These are phyloP conservation scores for Macrophya annulata DNA, from an alignment of 2,888 invertebrate species.

Conservation along the genomic window DNA sequence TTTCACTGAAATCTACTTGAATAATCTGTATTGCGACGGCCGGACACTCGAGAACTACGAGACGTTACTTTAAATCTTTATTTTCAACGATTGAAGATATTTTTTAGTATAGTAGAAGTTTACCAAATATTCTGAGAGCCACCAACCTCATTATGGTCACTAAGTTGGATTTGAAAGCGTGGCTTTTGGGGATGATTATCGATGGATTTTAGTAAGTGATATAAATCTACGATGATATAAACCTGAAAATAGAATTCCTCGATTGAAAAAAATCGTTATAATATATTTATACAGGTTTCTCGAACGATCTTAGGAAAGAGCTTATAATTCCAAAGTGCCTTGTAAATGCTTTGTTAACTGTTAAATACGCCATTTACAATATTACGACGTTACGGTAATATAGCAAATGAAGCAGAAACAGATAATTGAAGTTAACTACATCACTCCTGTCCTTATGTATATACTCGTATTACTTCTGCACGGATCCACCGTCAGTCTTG, in stretches of 20 bases:
- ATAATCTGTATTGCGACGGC: neutral
- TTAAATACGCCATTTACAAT: slow-evolving; percentile 52
- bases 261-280: neutral
- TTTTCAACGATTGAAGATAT: neutral
- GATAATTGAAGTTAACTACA: slow-evolving; percentile 74
- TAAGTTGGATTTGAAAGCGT: neutral
- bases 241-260: too few species aligned
- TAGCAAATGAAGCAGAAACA: slow-evolving; percentile 55
- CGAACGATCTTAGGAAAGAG: slow-evolving; percentile 5
- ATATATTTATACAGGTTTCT: neutral
- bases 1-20: neutral
- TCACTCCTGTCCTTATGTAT: slow-evolving; percentile 66
- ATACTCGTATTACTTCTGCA: slow-evolving; percentile 59
- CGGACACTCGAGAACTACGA: neutral
- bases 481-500: neutral
- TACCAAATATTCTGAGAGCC: neutral
- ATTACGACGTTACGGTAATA: slow-evolving; percentile 50
- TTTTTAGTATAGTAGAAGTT: neutral
- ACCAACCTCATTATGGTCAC: neutral
- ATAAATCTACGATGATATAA: neutral
- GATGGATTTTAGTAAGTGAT: neutral
- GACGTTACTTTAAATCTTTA: neutral
- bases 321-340: neutral
- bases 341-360: slow-evolving; percentile 46
- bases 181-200: neutral